Conservation (phyloP, 2,888 invertebrate genomes). For the Odiellus spinosus region DNA sequence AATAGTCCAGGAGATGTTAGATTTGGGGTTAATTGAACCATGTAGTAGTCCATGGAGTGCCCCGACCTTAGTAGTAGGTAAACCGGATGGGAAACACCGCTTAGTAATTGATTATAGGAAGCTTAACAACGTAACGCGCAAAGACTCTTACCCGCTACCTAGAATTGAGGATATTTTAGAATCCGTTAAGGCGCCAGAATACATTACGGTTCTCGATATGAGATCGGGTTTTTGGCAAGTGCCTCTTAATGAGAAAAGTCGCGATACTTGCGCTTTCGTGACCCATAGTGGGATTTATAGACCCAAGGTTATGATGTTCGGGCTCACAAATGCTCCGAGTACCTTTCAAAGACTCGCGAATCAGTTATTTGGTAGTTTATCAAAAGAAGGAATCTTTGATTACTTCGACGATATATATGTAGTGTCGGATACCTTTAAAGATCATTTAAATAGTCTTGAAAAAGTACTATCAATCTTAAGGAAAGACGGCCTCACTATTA, state of each 20-base stretch:
- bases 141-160: not conserved
- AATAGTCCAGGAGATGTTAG: no score
- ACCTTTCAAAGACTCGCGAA: conserved; percentile 15
- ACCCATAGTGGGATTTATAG: conserved; percentile 10
- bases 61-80: not conserved
- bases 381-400: conserved; percentile 15
- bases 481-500: conserved; percentile 16
- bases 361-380: conserved; percentile 9
- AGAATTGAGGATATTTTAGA: no score
- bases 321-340: conserved; percentile 10
- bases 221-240: conserved; percentile 16
- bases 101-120: conserved; percentile 8
- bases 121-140: conserved; percentile 5
- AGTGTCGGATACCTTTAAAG: conserved; percentile 15
- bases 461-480: conserved; percentile 14
- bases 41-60: no score
- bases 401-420: conserved; percentile 21
- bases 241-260: conserved; percentile 7
- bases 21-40: no score
- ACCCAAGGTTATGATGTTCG: conserved; percentile 13
- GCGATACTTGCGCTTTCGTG: conserved; percentile 17
- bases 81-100: conserved; percentile 4
- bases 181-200: not conserved
- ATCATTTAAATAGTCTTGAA: conserved; percentile 11
- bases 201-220: conserved; percentile 11